Evolutionary conservation across 2,113 vertebrate species (phyloP), one percentile per base, ranked within the genome.

Genomic region (Gasterosteus nipponicus): DNA sequence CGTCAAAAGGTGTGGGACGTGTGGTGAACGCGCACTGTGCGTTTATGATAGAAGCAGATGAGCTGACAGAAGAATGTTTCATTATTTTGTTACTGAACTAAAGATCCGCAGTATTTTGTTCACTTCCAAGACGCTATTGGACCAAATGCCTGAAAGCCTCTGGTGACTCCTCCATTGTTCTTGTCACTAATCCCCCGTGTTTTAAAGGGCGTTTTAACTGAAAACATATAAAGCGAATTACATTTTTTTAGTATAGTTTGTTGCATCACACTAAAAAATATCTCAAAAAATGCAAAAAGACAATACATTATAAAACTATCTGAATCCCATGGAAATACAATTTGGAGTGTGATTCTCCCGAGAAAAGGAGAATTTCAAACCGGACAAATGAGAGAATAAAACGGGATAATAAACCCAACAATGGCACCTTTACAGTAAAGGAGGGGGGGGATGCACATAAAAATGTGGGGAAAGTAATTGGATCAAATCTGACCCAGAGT

Each of bases 181-280:
- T 33, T 10, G 63, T 70, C 8, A 68, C 54, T 47, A 12, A 31
- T 75, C 51, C 67, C 49, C n/a, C 49, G 39, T 41, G 31, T 64
- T 44, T 26, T 33, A 56, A 70, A 75, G 7, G 49, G n/a, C 49
- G 26, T 58, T 74, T 59, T 58, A 77, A 76, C 39, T 62, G 44
- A 57, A 62, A 83, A 81, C 69, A 68, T 0, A 19, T 2, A 44
- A 33, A 46, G 39, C 22, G 31, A 63, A 57, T 47, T 0, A 70
- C 41, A 22, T n/a, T n/a, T n/a, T n/a, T n/a, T 26, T 61, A 60
- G 56, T 57, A 29, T 11, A 38, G 69, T 56, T 26, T 39, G 14
- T 31, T 35, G 38, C 31, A 22, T 26, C 41, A 44, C 33, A n/a
- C n/a, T n/a, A n/a, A n/a, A n/a, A n/a, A n/a, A n/a, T n/a, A 57